Evolutionary conservation across 2,113 vertebrate species (phyloP), one percentile per base, ranked within the genome.

Genomic region (Oryzias woworae): DNA sequence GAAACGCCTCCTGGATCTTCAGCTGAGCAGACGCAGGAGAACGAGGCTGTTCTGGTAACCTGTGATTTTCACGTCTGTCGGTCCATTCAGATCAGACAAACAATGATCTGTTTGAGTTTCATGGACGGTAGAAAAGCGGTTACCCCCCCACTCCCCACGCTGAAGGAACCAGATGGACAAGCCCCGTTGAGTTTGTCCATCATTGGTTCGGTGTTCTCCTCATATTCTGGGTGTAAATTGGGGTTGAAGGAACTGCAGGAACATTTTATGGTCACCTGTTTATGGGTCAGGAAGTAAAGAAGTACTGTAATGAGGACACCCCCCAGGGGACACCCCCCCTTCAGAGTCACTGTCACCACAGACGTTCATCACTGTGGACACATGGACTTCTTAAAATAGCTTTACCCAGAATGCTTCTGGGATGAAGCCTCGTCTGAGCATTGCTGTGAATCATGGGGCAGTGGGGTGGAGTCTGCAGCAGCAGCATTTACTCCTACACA

Each of bases 161-260:
- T 72, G 62, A 18, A 50, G 54, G 54, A 54, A 71, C 67, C 50
- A 66, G 57, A 55, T 53, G 71, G 76, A 80, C 73, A 86, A 85
- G 66, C 51, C 62, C 51, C 12, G 26, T 44, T 81, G 81, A 90
- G n/a, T 17, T 51, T 66, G 79, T 89, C 82, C 76, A 92, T 91
- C 86, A 88, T 92, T 91, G 72, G 89, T 81, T 80, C 62, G 74
- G 60, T 36, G 31, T 36, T 36, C 10, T 28, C 26, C 26, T 36
- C 36, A 36, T 12, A 2, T 36, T 12, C 36, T 2, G 5, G 26
- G 26, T 28, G 20, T 20, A 20, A 20, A 20, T 20, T 20, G 20
- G 1, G 1, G 20, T 20, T 20, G 20, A 20, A 20, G 20, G 20
- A 20, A 20, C 20, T 20, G 4, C 4, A 28, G 26, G 26, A 28